phyloP scores from a whole-genome alignment of 1,140 invertebrate genomes.

The Hestina assimilis region DNA sequence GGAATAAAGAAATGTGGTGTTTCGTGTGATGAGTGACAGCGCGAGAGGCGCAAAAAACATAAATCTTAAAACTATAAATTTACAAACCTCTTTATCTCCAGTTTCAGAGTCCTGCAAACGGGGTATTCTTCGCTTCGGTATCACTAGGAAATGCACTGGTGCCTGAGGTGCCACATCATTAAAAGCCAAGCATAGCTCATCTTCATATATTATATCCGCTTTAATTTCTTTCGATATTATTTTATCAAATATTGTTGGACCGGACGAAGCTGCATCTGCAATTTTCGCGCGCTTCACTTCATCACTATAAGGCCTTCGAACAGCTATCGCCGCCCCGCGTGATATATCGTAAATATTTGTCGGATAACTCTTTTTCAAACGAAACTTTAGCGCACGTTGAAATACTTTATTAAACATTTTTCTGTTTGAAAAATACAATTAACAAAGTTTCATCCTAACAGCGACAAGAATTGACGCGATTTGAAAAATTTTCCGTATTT shows the following conservation, averaged over 20 bases:
- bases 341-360: slow-evolving; percentile 71
- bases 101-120: slow-evolving; percentile 78
- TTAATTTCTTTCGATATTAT: slow-evolving; percentile 88
- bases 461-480: background rate
- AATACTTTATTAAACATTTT: slow-evolving; percentile 74
- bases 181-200: slow-evolving; percentile 89
- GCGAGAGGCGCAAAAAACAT: too few relatives aligned
- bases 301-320: slow-evolving; percentile 62
- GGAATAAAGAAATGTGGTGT: too few relatives aligned
- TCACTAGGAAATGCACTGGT: slow-evolving; percentile 91
- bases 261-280: slow-evolving; percentile 41
- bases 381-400: slow-evolving; percentile 65
- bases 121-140: slow-evolving; percentile 85
- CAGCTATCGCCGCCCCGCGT: slow-evolving; percentile 56
- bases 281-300: slow-evolving; percentile 65
- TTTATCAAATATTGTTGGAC: slow-evolving; percentile 87
- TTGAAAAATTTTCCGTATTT: slow-evolving; percentile 12
- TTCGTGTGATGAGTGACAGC: too few relatives aligned
- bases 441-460: slow-evolving; percentile 3
- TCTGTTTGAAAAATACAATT: slow-evolving; percentile 9
- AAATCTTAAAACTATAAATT: background rate
- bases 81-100: slow-evolving; percentile 68
- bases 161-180: slow-evolving; percentile 88
- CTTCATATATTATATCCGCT: slow-evolving; percentile 89
- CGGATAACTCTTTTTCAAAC: slow-evolving; percentile 64